Percentiles rank a stretch among this genome's conserved stretches.
Evolutionary conservation across 2,888 invertebrate species (phyloP).

Genomic region (Torymus auratus): DNA sequence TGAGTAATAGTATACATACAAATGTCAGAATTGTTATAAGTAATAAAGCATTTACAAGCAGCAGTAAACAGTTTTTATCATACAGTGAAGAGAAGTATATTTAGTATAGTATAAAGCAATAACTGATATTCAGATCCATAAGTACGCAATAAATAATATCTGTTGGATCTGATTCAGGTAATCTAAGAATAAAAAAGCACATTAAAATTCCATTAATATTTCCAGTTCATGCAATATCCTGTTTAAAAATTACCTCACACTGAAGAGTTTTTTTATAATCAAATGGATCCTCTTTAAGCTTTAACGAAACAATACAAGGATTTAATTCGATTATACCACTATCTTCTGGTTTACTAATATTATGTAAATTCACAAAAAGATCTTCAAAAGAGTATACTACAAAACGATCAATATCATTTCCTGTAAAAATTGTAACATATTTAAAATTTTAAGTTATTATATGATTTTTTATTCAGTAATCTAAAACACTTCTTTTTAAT

Average conservation of each 20-base stretch:
- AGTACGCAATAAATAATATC: too few relatives aligned
- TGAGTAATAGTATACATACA: neutral
- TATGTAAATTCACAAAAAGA: constrained; percentile 70
- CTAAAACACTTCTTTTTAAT: neutral
- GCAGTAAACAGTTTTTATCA: too few relatives aligned
- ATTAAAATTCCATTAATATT: constrained; percentile 9
- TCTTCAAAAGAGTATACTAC: constrained; percentile 70
- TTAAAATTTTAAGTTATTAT: constrained; percentile 9
- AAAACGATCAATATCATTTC: constrained; percentile 18
- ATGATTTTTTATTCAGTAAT: neutral
- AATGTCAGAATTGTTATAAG: neutral
- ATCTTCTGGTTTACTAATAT: constrained; percentile 57
- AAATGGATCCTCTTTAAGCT: constrained; percentile 74
- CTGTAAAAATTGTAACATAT: constrained; percentile 36
- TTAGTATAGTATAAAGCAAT: too few relatives aligned
- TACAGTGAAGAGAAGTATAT: too few relatives aligned
- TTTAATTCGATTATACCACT: constrained; percentile 40
- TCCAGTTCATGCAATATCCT: neutral
- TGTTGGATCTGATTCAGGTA: neutral
- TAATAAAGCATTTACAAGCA: too few relatives aligned
- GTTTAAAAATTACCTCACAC: constrained; percentile 71
- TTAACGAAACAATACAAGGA: constrained; percentile 64
- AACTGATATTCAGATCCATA: too few relatives aligned
- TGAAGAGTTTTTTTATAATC: constrained; percentile 68
- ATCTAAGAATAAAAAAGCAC: neutral